A percentile compares a stretch with the other conserved stretches of the same genome.
Evolutionary conservation across 2,113 vertebrate genomes (phyloP).

Genomic region (Desmodus rotundus): DNA sequence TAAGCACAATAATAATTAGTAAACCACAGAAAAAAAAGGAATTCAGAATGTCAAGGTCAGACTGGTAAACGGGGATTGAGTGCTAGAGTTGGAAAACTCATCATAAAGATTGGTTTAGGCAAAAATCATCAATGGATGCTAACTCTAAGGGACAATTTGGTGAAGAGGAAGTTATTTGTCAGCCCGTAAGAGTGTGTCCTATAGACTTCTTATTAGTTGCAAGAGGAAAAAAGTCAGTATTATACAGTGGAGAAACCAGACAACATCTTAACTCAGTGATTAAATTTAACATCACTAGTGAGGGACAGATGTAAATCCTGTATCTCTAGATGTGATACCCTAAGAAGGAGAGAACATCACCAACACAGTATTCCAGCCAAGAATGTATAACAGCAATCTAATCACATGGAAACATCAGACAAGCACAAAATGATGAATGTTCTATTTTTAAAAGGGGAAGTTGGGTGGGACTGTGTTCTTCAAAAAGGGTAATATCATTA

Average conservation of each 20-base stretch:
- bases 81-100: background rate
- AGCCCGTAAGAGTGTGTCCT: background rate
- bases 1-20: background rate
- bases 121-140: slow-evolving; percentile 13
- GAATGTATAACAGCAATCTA: background rate
- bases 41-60: background rate
- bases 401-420: slow-evolving; percentile 1
- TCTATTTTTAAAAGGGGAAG: slow-evolving; percentile 12
- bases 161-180: background rate
- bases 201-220: background rate
- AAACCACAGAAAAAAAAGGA: background rate
- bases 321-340: background rate
- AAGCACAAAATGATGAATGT: slow-evolving; percentile 26
- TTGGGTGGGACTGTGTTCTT: background rate
- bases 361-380: background rate
- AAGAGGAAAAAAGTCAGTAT: background rate
- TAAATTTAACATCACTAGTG: slow-evolving; percentile 9
- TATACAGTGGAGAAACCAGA: background rate
- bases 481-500: background rate
- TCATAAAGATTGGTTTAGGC: background rate
- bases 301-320: background rate
- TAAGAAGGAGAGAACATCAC: background rate
- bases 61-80: background rate
- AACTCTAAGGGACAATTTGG: background rate
- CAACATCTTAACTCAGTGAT: background rate